Conservation (phyloP, 2,797 vertebrate species). For the Ciconia nigra region DNA sequence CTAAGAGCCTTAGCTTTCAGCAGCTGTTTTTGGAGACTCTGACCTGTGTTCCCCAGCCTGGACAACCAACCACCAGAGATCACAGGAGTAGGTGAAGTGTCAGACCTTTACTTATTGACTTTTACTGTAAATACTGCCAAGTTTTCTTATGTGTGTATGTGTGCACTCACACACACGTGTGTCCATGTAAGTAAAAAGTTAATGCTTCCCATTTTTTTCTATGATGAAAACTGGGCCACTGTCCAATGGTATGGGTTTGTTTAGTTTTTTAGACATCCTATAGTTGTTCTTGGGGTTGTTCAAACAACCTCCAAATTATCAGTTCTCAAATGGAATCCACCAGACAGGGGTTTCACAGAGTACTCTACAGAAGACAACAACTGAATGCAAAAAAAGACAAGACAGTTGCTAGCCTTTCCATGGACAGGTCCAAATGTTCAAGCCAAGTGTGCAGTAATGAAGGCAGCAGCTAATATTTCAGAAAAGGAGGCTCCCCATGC, state of each 20-base stretch:
- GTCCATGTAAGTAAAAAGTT: neutral
- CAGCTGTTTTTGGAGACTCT: neutral
- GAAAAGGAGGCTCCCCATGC: neutral
- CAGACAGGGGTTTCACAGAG: neutral
- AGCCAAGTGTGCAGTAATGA: neutral
- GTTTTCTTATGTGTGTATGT: neutral
- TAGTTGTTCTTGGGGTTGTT: neutral
- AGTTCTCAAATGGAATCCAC: neutral
- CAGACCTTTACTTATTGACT: neutral
- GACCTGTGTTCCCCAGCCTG: neutral
- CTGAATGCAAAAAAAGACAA: neutral
- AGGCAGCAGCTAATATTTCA: neutral
- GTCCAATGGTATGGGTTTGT: neutral
- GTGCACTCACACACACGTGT: rapidly evolving
- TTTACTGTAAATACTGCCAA: neutral
- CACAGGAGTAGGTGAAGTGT: neutral
- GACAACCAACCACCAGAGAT: neutral
- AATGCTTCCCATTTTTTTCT: neutral
- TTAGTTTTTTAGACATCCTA: neutral
- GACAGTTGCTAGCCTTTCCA: neutral
- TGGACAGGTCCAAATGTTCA: neutral
- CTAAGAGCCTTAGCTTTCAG: neutral
- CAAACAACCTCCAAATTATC: neutral
- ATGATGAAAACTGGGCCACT: neutral
- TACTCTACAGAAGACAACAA: neutral